phyloP scores from a whole-genome alignment of 1,140 invertebrate species.

The Tenebrio molitor region DNA sequence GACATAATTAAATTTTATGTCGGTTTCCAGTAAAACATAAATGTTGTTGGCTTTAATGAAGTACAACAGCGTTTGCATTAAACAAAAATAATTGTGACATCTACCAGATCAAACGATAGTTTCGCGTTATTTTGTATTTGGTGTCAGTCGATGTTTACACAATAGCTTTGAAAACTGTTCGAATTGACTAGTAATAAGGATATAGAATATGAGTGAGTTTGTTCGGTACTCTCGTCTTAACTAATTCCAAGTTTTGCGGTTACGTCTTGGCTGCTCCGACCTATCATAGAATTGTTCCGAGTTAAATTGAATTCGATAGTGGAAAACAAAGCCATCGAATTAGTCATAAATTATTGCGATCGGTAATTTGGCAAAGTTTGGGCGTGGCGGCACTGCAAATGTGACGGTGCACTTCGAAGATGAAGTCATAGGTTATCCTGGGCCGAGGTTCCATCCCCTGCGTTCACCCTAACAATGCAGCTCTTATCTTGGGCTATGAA shows the following conservation, averaged over 20 bases:
- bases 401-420: conserved; percentile 49
- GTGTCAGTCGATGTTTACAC: no score
- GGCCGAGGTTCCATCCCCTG: conserved; percentile 1
- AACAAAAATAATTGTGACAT: no score
- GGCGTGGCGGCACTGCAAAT: conserved; percentile 46
- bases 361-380: conserved; percentile 38
- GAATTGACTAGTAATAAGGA: no score
- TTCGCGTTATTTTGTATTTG: no score
- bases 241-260: background rate
- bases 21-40: no score
- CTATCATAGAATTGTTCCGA: conserved; percentile 23
- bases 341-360: conserved; percentile 35
- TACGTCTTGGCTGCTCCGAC: background rate
- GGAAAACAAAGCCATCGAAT: conserved; percentile 37
- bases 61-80: no score
- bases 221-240: background rate
- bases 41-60: no score
- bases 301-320: conserved; percentile 34
- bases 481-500: conserved; percentile 30
- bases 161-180: no score
- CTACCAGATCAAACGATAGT: no score
- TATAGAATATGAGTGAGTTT: background rate
- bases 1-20: no score
- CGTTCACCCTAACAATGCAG: conserved; percentile 30
- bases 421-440: conserved; percentile 47